Evolutionary conservation across 2,888 invertebrate species (phyloP).

Genomic region (Xanthia icteritia): DNA sequence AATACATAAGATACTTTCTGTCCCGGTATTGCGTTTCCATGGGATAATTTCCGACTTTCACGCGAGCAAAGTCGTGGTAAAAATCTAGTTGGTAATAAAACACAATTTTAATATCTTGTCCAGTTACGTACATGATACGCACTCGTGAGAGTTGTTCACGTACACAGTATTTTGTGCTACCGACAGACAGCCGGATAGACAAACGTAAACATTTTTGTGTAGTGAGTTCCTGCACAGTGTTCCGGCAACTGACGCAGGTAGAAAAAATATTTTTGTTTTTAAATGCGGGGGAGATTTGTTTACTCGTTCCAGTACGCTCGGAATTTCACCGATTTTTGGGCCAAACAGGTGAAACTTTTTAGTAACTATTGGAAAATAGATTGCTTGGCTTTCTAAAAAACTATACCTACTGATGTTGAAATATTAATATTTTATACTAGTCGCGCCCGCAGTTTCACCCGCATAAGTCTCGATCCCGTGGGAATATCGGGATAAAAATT

Average conservation of each 20-base stretch:
- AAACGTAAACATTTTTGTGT: constrained; percentile 53
- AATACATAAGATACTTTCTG: too few relatives aligned
- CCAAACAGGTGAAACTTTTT: background rate
- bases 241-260: constrained; percentile 18
- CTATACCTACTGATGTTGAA: background rate
- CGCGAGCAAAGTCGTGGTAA: too few relatives aligned
- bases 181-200: constrained; percentile 44
- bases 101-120: too few relatives aligned
- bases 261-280: constrained; percentile 24
- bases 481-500: too few relatives aligned
- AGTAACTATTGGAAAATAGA: background rate
- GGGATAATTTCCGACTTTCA: too few relatives aligned
- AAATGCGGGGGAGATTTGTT: constrained; percentile 34
- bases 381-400: background rate
- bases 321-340: background rate
- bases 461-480: too few relatives aligned
- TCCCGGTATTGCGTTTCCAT: too few relatives aligned
- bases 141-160: background rate
- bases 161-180: constrained; percentile 10
- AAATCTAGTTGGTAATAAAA: too few relatives aligned
- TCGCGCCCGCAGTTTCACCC: too few relatives aligned
- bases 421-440: too few relatives aligned
- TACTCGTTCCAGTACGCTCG: background rate
- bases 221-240: constrained; percentile 48
- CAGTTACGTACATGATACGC: background rate